Percentiles rank a stretch among this genome's conserved stretches.
Conservation (phyloP, 2,113 vertebrate genomes). For the Alligator mississippiensis region DNA sequence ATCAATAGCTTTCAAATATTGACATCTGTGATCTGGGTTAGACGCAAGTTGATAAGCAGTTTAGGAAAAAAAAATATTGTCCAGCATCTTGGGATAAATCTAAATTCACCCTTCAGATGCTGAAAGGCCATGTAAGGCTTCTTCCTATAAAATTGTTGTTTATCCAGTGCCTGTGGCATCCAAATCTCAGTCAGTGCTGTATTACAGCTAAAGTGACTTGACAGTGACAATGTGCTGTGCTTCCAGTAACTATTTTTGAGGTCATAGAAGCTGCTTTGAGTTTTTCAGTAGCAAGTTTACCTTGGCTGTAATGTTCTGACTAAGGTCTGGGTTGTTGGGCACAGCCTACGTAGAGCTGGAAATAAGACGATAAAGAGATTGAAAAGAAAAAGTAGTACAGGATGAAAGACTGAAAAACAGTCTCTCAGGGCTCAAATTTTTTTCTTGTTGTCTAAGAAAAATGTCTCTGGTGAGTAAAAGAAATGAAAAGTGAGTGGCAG, state of each 20-base stretch:
- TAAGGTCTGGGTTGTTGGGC: neutral
- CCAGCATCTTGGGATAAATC: neutral
- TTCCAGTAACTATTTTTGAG: neutral
- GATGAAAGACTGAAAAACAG: neutral
- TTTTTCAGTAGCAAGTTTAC: neutral
- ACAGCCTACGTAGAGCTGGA: neutral
- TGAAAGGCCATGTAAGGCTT: neutral
- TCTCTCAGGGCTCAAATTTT: neutral
- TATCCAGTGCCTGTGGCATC: neutral
- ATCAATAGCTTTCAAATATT: neutral
- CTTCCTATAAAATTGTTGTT: neutral
- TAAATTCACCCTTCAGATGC: neutral
- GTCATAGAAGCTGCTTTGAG: neutral
- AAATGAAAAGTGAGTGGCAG: neutral
- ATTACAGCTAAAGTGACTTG: neutral
- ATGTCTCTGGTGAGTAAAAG: neutral
- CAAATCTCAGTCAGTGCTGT: neutral
- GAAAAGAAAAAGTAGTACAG: neutral
- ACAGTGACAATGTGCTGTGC: neutral
- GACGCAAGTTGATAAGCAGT: neutral
- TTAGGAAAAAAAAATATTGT: neutral
- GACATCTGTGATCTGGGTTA: neutral
- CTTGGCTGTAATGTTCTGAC: neutral
- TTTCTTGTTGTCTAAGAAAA: neutral
- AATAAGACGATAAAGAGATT: neutral